phyloP scores from a whole-genome alignment of 2,888 invertebrate genomes.

The Aspidiotus destructor region DNA sequence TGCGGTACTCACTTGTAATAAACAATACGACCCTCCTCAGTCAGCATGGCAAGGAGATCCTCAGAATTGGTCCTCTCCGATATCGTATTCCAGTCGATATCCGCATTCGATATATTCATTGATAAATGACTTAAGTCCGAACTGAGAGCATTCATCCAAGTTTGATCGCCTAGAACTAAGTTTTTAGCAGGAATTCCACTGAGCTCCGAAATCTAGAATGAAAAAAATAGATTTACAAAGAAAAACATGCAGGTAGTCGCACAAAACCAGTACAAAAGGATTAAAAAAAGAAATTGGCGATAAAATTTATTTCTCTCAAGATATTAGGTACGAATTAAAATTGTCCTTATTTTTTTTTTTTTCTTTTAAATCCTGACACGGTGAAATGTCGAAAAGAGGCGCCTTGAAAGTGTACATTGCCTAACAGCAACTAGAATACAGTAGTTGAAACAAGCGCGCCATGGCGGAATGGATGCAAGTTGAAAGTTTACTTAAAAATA shows the following conservation, averaged over 20 bases:
- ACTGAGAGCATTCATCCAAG: not conserved
- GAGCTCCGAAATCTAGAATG: slow-evolving; percentile 45
- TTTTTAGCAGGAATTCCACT: slow-evolving; percentile 54
- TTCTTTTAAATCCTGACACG: too few species aligned
- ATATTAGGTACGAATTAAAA: too few species aligned
- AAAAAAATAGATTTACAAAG: not conserved
- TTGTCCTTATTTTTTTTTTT: too few species aligned
- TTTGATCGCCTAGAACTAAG: slow-evolving; percentile 42
- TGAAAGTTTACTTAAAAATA: too few species aligned
- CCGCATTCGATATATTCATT: not conserved
- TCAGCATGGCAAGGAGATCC: not conserved
- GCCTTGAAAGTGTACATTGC: too few species aligned
- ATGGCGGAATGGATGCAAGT: too few species aligned
- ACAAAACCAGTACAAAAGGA: too few species aligned
- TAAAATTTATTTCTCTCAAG: too few species aligned
- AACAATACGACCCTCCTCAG: not conserved
- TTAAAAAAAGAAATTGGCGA: too few species aligned
- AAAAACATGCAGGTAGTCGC: not conserved
- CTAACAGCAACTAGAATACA: too few species aligned
- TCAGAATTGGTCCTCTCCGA: not conserved
- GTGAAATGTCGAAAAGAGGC: too few species aligned
- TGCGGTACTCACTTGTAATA: slow-evolving; percentile 6
- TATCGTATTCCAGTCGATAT: slow-evolving; percentile 3
- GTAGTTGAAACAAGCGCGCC: too few species aligned
- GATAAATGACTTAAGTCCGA: not conserved